Conservation (phyloP, 64 coral and sea anemone species). For the Montipora capricornis region DNA sequence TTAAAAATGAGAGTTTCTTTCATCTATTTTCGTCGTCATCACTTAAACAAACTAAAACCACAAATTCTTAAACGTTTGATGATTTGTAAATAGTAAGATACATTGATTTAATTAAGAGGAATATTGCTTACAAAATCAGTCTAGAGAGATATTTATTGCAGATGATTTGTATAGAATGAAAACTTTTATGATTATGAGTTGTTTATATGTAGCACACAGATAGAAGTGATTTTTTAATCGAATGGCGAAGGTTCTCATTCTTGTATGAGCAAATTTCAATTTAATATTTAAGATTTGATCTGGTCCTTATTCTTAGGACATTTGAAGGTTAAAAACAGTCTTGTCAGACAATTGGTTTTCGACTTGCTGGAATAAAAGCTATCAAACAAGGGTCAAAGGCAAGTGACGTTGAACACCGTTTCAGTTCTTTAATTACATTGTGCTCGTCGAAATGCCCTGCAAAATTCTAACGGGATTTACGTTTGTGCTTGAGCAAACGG, state of each 20-base stretch:
- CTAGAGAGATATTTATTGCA: slow-evolving; percentile 46
- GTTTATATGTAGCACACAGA: neutral
- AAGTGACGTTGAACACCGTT: neutral
- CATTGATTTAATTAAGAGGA: slow-evolving; percentile 3
- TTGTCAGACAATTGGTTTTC: neutral
- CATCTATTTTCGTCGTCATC: no score
- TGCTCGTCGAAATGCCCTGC: neutral
- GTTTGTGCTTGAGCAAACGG: no score
- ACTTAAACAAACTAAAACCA: no score
- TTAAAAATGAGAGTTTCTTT: neutral
- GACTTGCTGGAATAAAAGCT: neutral
- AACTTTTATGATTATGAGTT: neutral
- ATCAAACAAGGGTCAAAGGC: neutral
- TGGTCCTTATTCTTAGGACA: no score
- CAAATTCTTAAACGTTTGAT: neutral
- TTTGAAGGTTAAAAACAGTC: no score
- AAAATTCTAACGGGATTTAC: no score
- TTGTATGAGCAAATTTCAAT: no score
- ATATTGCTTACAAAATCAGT: neutral
- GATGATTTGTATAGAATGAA: slow-evolving; percentile 22
- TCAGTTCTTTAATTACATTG: neutral
- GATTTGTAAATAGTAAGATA: slow-evolving; percentile 29
- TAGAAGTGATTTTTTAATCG: neutral
- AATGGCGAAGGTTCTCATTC: no score
- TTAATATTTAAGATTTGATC: no score